A percentile compares a stretch with the other conserved stretches of the same genome.
These are phyloP conservation scores for Tangara arthus DNA, from an alignment of 2,797 vertebrate genomes.

Conservation along the genomic window DNA sequence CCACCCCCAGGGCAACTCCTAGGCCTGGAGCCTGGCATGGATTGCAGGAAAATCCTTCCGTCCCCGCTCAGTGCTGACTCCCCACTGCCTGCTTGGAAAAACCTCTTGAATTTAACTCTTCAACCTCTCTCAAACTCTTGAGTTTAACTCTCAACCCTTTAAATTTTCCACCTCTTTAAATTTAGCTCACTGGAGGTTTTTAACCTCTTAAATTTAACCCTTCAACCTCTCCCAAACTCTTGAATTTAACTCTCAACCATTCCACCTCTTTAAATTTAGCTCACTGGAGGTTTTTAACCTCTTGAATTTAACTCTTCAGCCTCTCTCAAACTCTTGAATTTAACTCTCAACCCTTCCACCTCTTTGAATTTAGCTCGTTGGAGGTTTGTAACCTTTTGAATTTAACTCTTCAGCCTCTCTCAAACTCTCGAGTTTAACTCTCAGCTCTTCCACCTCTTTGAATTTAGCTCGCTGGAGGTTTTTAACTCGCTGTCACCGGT, in stretches of 20 bases:
- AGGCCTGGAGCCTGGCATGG: neutral
- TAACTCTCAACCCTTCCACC: no score
- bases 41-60: neutral
- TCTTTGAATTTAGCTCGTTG: no score
- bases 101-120: neutral
- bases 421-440: neutral
- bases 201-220: no score
- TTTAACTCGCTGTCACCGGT: rapidly evolving
- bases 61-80: neutral
- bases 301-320: no score
- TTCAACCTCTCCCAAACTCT: no score
- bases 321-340: no score
- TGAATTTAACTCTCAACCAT: neutral
- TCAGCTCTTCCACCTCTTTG: rapidly evolving
- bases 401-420: neutral
- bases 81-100: rapidly evolving
- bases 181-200: no score
- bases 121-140: no score
- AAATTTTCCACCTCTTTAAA: no score
- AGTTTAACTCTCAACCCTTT: no score
- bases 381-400: no score
- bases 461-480: rapidly evolving
- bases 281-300: neutral
- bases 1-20: rapidly evolving
- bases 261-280: neutral